A percentile compares a stretch with the other conserved stretches of the same genome.
These are phyloP conservation scores for Cyphomyrus plagiostoma DNA, from an alignment of 2,113 vertebrate genomes.

Conservation along the genomic window DNA sequence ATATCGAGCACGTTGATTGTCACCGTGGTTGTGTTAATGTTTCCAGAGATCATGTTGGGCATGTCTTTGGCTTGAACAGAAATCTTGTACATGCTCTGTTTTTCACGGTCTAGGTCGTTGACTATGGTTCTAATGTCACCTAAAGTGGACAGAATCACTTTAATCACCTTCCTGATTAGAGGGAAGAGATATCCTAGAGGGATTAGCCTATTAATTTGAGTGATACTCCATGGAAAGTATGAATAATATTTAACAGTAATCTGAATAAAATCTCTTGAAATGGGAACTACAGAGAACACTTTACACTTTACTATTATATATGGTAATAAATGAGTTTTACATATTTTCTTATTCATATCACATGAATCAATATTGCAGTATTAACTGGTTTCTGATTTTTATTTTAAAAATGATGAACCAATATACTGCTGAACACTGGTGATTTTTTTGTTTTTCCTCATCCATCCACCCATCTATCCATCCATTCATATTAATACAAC, in stretches of 20 bases:
- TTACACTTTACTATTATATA: background rate
- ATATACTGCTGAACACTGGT: background rate
- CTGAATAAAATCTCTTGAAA: background rate
- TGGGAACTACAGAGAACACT: background rate
- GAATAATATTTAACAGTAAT: background rate
- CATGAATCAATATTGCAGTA: background rate
- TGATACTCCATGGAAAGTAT: background rate
- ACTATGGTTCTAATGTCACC: conserved; percentile 63
- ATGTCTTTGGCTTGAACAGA: conserved; percentile 75
- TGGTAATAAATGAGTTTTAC: background rate
- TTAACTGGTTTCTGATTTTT: background rate
- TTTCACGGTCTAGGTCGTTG: conserved; percentile 75
- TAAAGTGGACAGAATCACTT: conserved; percentile 25
- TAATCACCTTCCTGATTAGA: background rate
- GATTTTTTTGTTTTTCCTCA: background rate
- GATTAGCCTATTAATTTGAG: background rate
- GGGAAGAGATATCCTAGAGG: no score
- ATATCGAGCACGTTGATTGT: conserved; percentile 69
- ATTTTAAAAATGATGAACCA: background rate
- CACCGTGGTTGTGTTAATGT: conserved; percentile 71
- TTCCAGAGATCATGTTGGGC: conserved; percentile 50
- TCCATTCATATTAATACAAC: background rate
- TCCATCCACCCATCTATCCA: background rate
- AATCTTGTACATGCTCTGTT: conserved; percentile 62
- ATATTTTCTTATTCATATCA: background rate